A percentile compares a stretch with the other conserved stretches of the same genome.
Evolutionary conservation across 1,140 invertebrate species (phyloP).

Genomic region (Charaxes varanes): DNA sequence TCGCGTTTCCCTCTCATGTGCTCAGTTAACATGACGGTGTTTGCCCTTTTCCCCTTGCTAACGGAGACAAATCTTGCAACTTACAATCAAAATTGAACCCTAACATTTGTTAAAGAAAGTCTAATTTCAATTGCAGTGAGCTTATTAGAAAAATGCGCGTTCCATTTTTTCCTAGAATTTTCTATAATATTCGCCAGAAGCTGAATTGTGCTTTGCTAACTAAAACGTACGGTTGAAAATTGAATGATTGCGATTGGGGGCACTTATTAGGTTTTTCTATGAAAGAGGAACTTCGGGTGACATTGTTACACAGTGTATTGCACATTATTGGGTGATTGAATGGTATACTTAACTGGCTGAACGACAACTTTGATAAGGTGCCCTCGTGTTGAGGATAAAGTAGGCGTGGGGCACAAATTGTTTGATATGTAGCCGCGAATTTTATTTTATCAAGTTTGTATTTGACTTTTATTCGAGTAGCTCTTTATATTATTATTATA

Average conservation of each 20-base stretch:
- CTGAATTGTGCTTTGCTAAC: slow-evolving; percentile 3
- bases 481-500: too few relatives aligned
- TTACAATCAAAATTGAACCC: slow-evolving; percentile 19
- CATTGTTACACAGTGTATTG: slow-evolving; percentile 70
- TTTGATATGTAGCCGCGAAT: slow-evolving; percentile 28
- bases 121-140: slow-evolving; percentile 7
- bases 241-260: background rate
- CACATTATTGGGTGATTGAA: slow-evolving; percentile 71
- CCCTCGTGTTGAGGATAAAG: slow-evolving; percentile 49
- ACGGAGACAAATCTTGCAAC: slow-evolving; percentile 18
- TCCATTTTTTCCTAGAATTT: slow-evolving; percentile 44
- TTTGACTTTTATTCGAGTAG: slow-evolving; percentile 7
- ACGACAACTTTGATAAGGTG: slow-evolving; percentile 64
- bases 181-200: slow-evolving; percentile 13
- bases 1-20: slow-evolving; percentile 69
- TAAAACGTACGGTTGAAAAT: slow-evolving; percentile 19
- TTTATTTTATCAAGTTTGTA: slow-evolving; percentile 14
- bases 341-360: slow-evolving; percentile 57
- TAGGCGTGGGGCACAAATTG: slow-evolving; percentile 31
- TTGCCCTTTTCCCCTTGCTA: slow-evolving; percentile 60
- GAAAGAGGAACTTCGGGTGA: slow-evolving; percentile 45
- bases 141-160: slow-evolving; percentile 41
- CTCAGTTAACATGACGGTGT: slow-evolving; percentile 69
- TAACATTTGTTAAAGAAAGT: slow-evolving; percentile 7
- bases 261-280: slow-evolving; percentile 29